Percentiles rank a stretch among this genome's conserved stretches.
phyloP scores from a whole-genome alignment of 2,113 vertebrate genomes.

The Todiramphus chloris region DNA sequence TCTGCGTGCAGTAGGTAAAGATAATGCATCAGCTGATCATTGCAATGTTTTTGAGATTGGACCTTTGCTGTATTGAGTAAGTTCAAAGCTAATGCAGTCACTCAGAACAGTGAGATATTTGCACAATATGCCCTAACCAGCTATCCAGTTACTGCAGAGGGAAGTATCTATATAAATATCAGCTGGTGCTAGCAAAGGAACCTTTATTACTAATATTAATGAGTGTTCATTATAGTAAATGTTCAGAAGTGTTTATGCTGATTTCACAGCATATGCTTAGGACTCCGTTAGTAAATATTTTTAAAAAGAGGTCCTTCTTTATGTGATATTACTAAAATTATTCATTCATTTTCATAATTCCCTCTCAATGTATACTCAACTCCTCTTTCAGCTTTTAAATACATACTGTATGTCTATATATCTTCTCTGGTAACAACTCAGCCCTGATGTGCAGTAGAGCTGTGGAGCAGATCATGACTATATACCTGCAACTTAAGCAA shows the following conservation, averaged over 20 bases:
- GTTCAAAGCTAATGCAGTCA: slow-evolving; percentile 14
- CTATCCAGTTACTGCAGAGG: background rate
- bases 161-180: slow-evolving; percentile 49
- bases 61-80: background rate
- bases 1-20: background rate
- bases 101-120: slow-evolving; percentile 37
- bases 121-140: background rate
- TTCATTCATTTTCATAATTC: background rate
- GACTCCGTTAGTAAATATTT: background rate
- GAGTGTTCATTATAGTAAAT: background rate
- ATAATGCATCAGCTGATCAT: background rate
- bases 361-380: background rate
- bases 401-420: background rate
- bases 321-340: background rate
- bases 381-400: background rate
- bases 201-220: background rate
- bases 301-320: background rate
- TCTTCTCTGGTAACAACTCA: background rate
- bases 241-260: background rate
- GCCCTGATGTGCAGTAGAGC: background rate
- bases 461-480: background rate
- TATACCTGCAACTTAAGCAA: background rate
- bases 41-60: background rate
- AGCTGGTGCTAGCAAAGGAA: slow-evolving; percentile 36
- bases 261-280: background rate